Evolutionary conservation across 1,140 invertebrate genomes (phyloP).

Genomic region (Meteorus sp.): DNA sequence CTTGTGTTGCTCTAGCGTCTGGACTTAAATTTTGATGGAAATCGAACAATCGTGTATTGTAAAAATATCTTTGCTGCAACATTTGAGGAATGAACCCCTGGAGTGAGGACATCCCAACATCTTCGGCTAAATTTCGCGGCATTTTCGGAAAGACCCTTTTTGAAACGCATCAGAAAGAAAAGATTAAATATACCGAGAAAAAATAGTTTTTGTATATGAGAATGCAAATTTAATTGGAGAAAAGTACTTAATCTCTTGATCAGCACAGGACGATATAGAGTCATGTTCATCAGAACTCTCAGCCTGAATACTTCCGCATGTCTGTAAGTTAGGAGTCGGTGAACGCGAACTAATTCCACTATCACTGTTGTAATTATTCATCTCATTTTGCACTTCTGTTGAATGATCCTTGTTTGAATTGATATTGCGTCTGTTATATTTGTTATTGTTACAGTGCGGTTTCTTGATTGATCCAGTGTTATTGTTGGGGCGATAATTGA

Average conservation of each 20-base stretch:
- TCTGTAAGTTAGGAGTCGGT: conserved; percentile 52
- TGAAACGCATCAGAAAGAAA: conserved; percentile 29
- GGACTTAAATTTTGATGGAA: conserved; percentile 39
- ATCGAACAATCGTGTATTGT: conserved; percentile 38
- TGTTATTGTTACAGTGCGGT: conserved; percentile 48
- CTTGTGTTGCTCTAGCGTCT: conserved; percentile 32
- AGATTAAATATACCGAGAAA: not conserved
- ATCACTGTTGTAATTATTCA: conserved; percentile 48
- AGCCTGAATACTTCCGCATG: conserved; percentile 44
- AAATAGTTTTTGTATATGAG: not conserved
- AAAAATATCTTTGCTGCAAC: conserved; percentile 44
- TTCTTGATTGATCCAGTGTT: conserved; percentile 44
- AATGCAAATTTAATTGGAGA: not conserved
- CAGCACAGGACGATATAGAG: conserved; percentile 45
- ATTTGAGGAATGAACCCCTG: conserved; percentile 34
- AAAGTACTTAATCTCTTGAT: conserved; percentile 46
- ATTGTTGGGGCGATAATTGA: conserved; percentile 38
- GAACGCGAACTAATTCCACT: conserved; percentile 53
- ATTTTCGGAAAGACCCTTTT: no score
- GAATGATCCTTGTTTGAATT: conserved; percentile 10
- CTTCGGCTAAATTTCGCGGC: conserved; percentile 25
- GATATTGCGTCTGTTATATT: conserved; percentile 23
- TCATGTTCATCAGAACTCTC: conserved; percentile 56
- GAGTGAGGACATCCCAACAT: conserved; percentile 31
- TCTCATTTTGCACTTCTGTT: conserved; percentile 16